Evolutionary conservation across 2,888 invertebrate genomes (phyloP), one percentile per base, ranked within the genome.

Genomic region (Agrotis ipsilon): DNA sequence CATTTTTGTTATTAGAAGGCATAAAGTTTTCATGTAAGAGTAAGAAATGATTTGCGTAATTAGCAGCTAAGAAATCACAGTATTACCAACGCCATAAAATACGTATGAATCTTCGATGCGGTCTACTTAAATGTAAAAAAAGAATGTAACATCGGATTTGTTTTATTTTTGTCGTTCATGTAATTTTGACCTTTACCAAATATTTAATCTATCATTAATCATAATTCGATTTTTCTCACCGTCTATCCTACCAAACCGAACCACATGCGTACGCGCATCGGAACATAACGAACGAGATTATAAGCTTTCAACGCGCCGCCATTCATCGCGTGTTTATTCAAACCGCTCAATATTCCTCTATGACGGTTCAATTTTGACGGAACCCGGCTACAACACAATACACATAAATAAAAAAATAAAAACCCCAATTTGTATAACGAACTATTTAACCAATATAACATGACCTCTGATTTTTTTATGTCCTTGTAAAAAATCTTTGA

Each of bases 361-460:
- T 94, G 94, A 94, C 92, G 93, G 89, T 91, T 94, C 93, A 93
- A 93, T 94, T 94, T 89, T 88, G 89, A 90, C 85, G 82, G 87
- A 91, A 90, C 89, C 85, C 89, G 88, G 80, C 84, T 88, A 72
- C 83, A 75, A 86, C 81, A 90, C 87, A 90, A 88, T 84, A 80
- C 78, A 77, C 65, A 84, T 4, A 52, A 68, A 68, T 86, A 85
- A 86, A 88, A 89, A 79, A 75, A 55, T 13, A 52, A 74, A 78
- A 83, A 81, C 63, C 48, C 82, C 80, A 80, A 85, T 88, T 90
- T 89, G 86, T 90, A 88, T 85, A 88, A 87, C 89, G 83, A 89
- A 87, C 81, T 78, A 71, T 27, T 21, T 64, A 68, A 72, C 90
- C 87, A 89, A 49, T 60, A 1, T 84, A 84, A 81, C 48, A 57